Evolutionary conservation across 1,140 invertebrate genomes (phyloP).

Genomic region (Cydia pomonella): DNA sequence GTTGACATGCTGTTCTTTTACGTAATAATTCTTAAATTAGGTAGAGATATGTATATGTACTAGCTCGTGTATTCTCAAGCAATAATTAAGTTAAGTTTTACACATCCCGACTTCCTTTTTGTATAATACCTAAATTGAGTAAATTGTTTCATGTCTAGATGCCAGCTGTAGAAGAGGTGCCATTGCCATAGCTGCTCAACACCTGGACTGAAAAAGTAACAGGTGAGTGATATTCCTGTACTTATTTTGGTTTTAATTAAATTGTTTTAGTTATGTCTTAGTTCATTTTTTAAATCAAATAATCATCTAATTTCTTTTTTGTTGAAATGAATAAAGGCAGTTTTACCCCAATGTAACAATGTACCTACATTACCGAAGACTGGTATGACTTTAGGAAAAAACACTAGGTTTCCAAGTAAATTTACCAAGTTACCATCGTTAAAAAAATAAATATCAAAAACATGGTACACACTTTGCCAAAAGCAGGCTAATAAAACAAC

Average conservation of each 20-base stretch:
- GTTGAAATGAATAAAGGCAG: too few relatives aligned
- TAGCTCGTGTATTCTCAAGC: constrained; percentile 66
- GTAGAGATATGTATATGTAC: neutral
- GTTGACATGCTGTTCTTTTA: constrained; percentile 4
- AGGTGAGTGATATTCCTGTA: neutral
- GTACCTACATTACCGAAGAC: too few relatives aligned
- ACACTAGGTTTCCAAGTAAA: neutral
- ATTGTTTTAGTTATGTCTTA: too few relatives aligned
- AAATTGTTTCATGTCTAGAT: constrained; percentile 21
- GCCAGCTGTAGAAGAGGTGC: neutral
- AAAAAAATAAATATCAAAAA: neutral
- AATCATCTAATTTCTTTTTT: too few relatives aligned
- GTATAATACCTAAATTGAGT: neutral
- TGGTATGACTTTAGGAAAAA: too few relatives aligned
- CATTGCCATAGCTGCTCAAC: neutral
- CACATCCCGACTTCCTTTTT: neutral
- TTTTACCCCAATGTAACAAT: too few relatives aligned
- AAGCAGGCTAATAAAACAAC: constrained; percentile 35
- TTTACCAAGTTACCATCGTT: neutral
- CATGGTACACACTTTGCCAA: neutral
- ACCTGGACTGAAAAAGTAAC: neutral
- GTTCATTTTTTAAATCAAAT: too few relatives aligned
- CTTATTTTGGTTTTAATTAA: too few relatives aligned
- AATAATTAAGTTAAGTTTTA: constrained; percentile 50
- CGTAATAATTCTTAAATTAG: neutral